These are phyloP conservation scores for Lordiphosa collinella DNA, from an alignment of 1,140 invertebrate genomes.

Conservation along the genomic window DNA sequence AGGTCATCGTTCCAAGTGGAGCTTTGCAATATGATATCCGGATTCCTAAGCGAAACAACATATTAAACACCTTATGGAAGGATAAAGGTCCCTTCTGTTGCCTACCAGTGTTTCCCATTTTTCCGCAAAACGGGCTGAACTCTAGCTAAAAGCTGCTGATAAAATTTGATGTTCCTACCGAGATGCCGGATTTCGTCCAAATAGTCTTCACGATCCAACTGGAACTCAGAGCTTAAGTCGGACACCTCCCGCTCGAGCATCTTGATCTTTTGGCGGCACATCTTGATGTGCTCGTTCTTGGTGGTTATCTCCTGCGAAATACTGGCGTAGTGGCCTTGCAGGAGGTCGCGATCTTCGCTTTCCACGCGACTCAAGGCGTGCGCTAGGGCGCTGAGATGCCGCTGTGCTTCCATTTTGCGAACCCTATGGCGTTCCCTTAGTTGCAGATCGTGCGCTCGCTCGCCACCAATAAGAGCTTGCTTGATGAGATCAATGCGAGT, in stretches of 20 bases:
- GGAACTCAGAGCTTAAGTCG: slow-evolving; percentile 92
- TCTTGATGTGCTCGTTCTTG: slow-evolving; percentile 86
- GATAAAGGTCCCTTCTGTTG: not conserved
- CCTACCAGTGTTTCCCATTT: slow-evolving; percentile 87
- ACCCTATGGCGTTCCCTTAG: slow-evolving; percentile 85
- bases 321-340: slow-evolving; percentile 86
- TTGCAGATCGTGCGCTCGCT: slow-evolving; percentile 86
- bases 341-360: slow-evolving; percentile 82
- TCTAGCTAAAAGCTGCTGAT: slow-evolving; percentile 86
- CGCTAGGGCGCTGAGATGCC: slow-evolving; percentile 83
- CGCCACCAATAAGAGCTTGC: slow-evolving; percentile 89
- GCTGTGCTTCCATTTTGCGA: slow-evolving; percentile 86
- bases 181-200: slow-evolving; percentile 90
- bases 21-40: slow-evolving; percentile 85
- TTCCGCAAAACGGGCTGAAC: slow-evolving; percentile 86
- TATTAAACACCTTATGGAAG: not conserved
- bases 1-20: slow-evolving; percentile 89
- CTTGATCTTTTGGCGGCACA: slow-evolving; percentile 84
- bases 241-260: slow-evolving; percentile 86
- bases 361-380: slow-evolving; percentile 86
- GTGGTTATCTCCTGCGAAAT: slow-evolving; percentile 88
- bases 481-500: slow-evolving; percentile 86
- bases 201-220: slow-evolving; percentile 91
- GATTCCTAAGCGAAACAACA: slow-evolving; percentile 80
- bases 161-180: slow-evolving; percentile 86